phyloP scores from a whole-genome alignment of 2,113 vertebrate genomes.

The Alouatta palliata region DNA sequence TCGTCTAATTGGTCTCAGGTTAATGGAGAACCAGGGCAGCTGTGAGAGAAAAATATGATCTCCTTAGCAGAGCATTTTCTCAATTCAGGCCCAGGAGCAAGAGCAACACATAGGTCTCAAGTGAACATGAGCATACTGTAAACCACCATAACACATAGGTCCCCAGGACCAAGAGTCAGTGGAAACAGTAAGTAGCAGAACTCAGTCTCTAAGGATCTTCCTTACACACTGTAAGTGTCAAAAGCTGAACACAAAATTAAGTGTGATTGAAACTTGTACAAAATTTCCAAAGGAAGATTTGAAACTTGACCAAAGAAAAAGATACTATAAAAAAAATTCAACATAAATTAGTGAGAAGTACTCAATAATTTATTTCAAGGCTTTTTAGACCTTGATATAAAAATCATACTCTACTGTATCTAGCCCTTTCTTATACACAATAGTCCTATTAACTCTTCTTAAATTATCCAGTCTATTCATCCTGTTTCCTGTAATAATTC shows the following conservation, averaged over 20 bases:
- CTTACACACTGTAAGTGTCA: neutral
- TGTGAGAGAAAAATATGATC: neutral
- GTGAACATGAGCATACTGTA: neutral
- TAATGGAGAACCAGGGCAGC: neutral
- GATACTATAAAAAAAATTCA: neutral
- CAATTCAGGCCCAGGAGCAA: neutral
- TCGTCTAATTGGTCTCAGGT: neutral
- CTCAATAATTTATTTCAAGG: no score
- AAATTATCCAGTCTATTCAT: neutral
- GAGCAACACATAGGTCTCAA: neutral
- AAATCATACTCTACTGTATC: neutral
- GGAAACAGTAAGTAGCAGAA: neutral
- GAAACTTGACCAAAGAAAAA: neutral
- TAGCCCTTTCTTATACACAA: fast-evolving
- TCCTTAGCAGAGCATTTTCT: neutral
- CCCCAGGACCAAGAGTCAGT: neutral
- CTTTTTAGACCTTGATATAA: neutral
- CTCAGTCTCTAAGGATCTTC: neutral
- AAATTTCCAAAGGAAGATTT: neutral
- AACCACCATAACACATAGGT: neutral
- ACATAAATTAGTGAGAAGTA: neutral
- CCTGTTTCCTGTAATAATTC: neutral
- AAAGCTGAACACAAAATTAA: neutral
- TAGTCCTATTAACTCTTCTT: neutral
- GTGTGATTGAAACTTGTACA: neutral